A percentile compares a stretch with the other conserved stretches of the same genome.
Evolutionary conservation across 2,797 vertebrate species (phyloP).

Genomic region (Protonibea diacanthus): DNA sequence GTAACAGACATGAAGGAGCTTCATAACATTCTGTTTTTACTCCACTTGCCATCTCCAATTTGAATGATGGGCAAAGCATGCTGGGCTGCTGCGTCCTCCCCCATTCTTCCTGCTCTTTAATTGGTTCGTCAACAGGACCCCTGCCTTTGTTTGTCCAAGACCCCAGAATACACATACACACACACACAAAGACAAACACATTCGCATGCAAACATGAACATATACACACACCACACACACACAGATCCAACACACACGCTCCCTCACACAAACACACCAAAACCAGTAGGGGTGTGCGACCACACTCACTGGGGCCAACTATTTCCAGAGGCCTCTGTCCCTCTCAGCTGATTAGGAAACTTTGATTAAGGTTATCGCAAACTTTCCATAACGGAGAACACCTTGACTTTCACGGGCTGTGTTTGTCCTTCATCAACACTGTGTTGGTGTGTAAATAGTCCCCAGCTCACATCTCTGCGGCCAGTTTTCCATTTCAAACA

Average conservation of each 20-base stretch:
- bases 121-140: slow-evolving; percentile 79
- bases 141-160: slow-evolving; percentile 75
- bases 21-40: slow-evolving; percentile 63
- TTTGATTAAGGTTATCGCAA: slow-evolving; percentile 77
- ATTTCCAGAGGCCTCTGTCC: slow-evolving; percentile 69
- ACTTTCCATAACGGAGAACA: slow-evolving; percentile 79
- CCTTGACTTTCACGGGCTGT: slow-evolving; percentile 78
- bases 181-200: neutral
- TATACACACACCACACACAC: slow-evolving; percentile 43
- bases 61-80: slow-evolving; percentile 68
- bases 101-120: slow-evolving; percentile 77
- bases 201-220: slow-evolving; percentile 52
- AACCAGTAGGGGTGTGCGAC: slow-evolving; percentile 64
- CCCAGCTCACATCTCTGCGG: slow-evolving; percentile 41
- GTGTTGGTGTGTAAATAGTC: slow-evolving; percentile 70
- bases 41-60: slow-evolving; percentile 70
- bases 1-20: slow-evolving; percentile 32
- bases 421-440: slow-evolving; percentile 73
- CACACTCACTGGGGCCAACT: slow-evolving; percentile 44
- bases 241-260: slow-evolving; percentile 43
- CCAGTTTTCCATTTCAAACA: slow-evolving; percentile 69
- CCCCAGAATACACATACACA: slow-evolving; percentile 51
- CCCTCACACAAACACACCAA: slow-evolving; percentile 63
- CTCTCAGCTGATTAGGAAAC: slow-evolving; percentile 74
- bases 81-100: slow-evolving; percentile 62